phyloP scores from a whole-genome alignment of 2,797 vertebrate genomes.

The Sebastes hubbsi region DNA sequence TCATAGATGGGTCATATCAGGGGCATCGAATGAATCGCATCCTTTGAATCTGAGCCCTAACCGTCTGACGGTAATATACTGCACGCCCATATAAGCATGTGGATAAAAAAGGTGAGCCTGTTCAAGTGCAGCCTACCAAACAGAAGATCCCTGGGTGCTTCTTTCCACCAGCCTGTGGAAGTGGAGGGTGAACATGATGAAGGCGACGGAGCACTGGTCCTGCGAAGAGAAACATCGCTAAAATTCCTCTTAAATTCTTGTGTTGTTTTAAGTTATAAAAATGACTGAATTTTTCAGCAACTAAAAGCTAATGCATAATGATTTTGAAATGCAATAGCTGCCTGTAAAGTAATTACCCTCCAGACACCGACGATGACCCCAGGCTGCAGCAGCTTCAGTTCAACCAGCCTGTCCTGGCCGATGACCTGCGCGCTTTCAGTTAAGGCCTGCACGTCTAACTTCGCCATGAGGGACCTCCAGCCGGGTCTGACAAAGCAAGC shows the following conservation, averaged over 20 bases:
- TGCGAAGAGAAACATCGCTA: slow-evolving; percentile 52
- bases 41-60: slow-evolving; percentile 20
- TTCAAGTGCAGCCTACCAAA: slow-evolving; percentile 77
- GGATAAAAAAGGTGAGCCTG: slow-evolving; percentile 16
- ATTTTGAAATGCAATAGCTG: neutral
- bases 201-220: slow-evolving; percentile 82
- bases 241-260: neutral
- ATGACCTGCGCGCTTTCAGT: slow-evolving; percentile 56
- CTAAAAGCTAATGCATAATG: neutral
- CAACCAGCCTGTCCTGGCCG: slow-evolving; percentile 83
- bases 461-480: slow-evolving; percentile 84
- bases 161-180: slow-evolving; percentile 89
- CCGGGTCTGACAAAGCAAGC: slow-evolving; percentile 76
- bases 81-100: neutral
- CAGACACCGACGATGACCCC: slow-evolving; percentile 88
- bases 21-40: neutral
- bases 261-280: neutral
- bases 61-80: slow-evolving; percentile 11
- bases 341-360: slow-evolving; percentile 81
- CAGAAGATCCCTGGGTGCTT: slow-evolving; percentile 83
- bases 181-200: slow-evolving; percentile 89
- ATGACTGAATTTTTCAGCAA: neutral
- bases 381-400: slow-evolving; percentile 80
- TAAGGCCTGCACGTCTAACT: slow-evolving; percentile 74
- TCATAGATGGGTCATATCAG: slow-evolving; percentile 16